A percentile compares a stretch with the other conserved stretches of the same genome.
These are phyloP conservation scores for Deroptyus accipitrinus DNA, from an alignment of 2,113 vertebrate genomes.

Conservation along the genomic window DNA sequence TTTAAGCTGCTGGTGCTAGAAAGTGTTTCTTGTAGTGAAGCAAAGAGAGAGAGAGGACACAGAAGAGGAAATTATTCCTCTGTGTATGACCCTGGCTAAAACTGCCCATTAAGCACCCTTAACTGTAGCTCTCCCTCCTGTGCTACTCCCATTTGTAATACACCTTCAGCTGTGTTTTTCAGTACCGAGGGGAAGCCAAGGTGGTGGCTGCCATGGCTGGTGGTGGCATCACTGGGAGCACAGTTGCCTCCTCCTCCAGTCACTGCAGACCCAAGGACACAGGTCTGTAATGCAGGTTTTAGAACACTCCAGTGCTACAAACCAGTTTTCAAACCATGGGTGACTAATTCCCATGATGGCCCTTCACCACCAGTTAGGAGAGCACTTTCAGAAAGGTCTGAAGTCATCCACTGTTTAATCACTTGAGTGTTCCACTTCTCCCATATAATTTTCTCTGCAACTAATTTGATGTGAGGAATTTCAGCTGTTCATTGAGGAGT, in stretches of 20 bases:
- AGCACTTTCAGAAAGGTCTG: not conserved
- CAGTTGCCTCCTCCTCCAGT: not conserved
- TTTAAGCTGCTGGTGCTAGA: not conserved
- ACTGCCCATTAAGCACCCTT: not conserved
- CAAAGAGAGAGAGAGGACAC: not conserved
- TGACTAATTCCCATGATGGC: not conserved
- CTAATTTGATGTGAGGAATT: not conserved
- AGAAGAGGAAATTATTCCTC: not conserved
- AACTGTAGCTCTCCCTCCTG: not conserved
- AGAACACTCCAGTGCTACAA: not conserved
- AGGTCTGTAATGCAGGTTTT: not conserved
- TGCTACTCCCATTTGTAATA: not conserved
- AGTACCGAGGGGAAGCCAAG: not conserved
- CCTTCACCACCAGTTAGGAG: not conserved
- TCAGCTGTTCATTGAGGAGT: not conserved
- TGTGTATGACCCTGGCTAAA: not conserved
- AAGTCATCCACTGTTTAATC: not conserved
- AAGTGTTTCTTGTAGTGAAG: not conserved
- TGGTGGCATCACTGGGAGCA: not conserved
- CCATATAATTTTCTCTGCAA: not conserved
- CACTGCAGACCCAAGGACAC: not conserved
- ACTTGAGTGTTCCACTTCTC: not conserved
- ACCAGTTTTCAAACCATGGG: not conserved
- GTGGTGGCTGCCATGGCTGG: not conserved
- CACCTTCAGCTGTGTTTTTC: not conserved